Conservation (phyloP, 2,113 vertebrate species). For the Grantiella picta region DNA sequence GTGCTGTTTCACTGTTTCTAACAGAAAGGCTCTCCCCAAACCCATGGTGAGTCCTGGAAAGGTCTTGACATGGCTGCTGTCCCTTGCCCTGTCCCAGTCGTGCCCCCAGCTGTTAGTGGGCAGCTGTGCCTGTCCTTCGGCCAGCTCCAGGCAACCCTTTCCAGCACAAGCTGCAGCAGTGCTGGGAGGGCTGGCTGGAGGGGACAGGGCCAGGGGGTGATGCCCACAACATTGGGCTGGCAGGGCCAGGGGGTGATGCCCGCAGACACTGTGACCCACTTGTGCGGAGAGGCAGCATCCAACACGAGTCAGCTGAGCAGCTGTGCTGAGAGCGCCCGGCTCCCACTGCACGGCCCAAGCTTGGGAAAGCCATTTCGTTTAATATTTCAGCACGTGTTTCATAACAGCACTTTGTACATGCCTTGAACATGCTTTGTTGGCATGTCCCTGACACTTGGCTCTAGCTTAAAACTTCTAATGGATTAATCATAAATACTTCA, state of each 20-base stretch:
- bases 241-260: not conserved
- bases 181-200: not conserved
- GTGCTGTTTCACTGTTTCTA: not conserved
- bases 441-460: not conserved
- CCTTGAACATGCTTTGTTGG: not conserved
- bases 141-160: not conserved
- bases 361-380: not conserved
- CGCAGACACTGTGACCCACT: not conserved
- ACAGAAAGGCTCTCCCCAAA: not conserved
- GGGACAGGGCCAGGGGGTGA: not conserved
- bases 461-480: not conserved
- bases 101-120: not conserved
- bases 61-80: not conserved
- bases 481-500: not conserved
- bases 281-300: not conserved
- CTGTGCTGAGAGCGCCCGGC: rapidly evolving
- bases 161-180: not conserved
- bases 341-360: not conserved
- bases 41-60: not conserved
- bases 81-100: not conserved
- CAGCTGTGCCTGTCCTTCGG: not conserved
- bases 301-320: rapidly evolving
- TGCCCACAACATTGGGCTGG: not conserved
- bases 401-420: not conserved
- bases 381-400: not conserved